Conservation (phyloP, 2,888 invertebrate genomes). For the Cheilosia pagana region DNA sequence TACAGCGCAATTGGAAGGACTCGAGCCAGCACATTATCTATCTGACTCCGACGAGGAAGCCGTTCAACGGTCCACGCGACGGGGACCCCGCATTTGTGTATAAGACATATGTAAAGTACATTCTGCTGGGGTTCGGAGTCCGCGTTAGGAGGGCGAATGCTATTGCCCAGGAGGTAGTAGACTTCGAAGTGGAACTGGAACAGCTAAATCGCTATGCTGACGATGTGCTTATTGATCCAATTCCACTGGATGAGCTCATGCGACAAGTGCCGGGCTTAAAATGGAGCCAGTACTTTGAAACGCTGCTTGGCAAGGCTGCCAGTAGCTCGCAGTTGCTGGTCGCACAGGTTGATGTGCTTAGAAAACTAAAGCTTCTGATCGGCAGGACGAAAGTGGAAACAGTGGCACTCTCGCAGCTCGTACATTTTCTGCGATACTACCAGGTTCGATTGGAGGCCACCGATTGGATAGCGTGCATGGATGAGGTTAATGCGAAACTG, state of each 20-base stretch:
- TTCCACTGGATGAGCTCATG: conserved; percentile 75
- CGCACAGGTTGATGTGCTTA: conserved; percentile 77
- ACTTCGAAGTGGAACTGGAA: conserved; percentile 78
- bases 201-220: conserved; percentile 68
- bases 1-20: conserved; percentile 81
- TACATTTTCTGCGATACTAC: conserved; percentile 80
- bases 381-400: conserved; percentile 66
- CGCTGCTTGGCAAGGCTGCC: conserved; percentile 76
- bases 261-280: conserved; percentile 76
- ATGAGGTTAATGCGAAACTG: conserved; percentile 50
- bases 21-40: conserved; percentile 79
- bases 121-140: conserved; percentile 79
- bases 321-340: conserved; percentile 77
- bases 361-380: conserved; percentile 74
- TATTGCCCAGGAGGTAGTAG: conserved; percentile 78
- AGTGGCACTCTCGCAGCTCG: conserved; percentile 78
- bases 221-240: conserved; percentile 78
- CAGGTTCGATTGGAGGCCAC: conserved; percentile 77
- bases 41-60: conserved; percentile 75
- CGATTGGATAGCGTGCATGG: conserved; percentile 54
- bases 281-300: conserved; percentile 77
- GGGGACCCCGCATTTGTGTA: conserved; percentile 78
- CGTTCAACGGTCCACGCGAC: conserved; percentile 55
- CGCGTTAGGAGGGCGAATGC: conserved; percentile 78
- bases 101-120: conserved; percentile 79